These are phyloP conservation scores for Melieria crassipennis DNA, from an alignment of 2,888 invertebrate species.

Conservation along the genomic window DNA sequence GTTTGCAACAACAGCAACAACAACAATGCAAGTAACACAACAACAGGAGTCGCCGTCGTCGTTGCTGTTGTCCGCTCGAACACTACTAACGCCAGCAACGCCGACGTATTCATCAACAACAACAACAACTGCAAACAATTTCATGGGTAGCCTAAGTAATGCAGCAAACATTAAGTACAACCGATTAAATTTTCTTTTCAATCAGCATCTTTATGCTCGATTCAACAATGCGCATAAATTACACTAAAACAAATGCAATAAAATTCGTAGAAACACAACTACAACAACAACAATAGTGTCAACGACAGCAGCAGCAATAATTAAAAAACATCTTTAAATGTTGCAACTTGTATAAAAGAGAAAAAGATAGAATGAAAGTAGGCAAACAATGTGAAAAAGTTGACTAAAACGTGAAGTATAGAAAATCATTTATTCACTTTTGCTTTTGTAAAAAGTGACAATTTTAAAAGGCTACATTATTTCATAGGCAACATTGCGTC, in stretches of 20 bases:
- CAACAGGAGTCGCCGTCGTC: slow-evolving; percentile 10
- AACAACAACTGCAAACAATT: slow-evolving; percentile 27
- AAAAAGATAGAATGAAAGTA: too few relatives aligned
- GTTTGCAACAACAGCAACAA: not conserved
- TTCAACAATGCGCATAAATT: slow-evolving; percentile 27
- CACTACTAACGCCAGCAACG: not conserved
- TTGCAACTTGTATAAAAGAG: too few relatives aligned
- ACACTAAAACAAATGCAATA: slow-evolving; percentile 9
- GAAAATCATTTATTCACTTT: too few relatives aligned
- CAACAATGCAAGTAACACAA: not conserved
- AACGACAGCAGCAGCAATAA: too few relatives aligned
- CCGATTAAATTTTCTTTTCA: slow-evolving; percentile 28
- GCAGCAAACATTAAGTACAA: slow-evolving; percentile 32
- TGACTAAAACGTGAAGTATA: too few relatives aligned
- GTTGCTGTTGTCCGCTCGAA: slow-evolving; percentile 5
- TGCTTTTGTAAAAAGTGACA: too few relatives aligned
- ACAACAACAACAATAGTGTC: too few relatives aligned
- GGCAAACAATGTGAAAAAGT: too few relatives aligned
- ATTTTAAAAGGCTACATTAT: too few relatives aligned
- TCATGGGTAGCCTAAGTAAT: slow-evolving; percentile 32
- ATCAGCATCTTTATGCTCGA: slow-evolving; percentile 17
- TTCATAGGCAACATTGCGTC: too few relatives aligned
- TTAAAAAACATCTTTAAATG: too few relatives aligned
- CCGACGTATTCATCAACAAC: not conserved
- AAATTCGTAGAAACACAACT: too few relatives aligned